Percentiles rank a stretch among this genome's conserved stretches.
phyloP scores from a whole-genome alignment of 1,140 invertebrate genomes.

The Zelostemma sp. region DNA sequence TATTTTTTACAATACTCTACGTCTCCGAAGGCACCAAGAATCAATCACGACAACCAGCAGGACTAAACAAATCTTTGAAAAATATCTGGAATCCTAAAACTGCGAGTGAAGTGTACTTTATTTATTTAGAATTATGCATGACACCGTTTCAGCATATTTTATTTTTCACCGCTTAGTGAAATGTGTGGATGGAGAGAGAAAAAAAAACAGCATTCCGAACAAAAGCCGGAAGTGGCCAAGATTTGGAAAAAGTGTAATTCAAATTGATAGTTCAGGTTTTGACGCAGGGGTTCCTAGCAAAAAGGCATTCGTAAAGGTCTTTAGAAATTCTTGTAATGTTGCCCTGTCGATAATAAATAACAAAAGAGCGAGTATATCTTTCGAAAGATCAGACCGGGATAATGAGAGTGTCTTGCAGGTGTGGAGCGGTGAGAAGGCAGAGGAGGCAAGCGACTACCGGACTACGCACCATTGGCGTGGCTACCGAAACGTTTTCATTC shows the following conservation, averaged over 20 bases:
- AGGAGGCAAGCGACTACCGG: constrained; percentile 57
- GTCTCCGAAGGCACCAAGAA: not conserved
- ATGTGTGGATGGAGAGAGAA: not conserved
- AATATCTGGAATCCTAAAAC: too few species aligned
- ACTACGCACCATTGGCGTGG: constrained; percentile 66
- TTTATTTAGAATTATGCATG: too few species aligned
- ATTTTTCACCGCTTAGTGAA: too few species aligned
- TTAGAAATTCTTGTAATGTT: constrained; percentile 65
- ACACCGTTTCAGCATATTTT: too few species aligned
- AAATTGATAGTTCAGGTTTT: constrained; percentile 13
- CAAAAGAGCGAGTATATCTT: constrained; percentile 64
- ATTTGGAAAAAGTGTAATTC: constrained; percentile 11
- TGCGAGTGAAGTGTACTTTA: too few species aligned
- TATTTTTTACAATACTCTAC: not conserved
- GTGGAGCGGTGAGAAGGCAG: constrained; percentile 58
- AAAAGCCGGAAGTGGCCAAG: constrained; percentile 11
- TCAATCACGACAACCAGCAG: not conserved
- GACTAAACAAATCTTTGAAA: too few species aligned
- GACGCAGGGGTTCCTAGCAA: constrained; percentile 4
- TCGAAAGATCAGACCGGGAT: constrained; percentile 66
- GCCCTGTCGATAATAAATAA: constrained; percentile 65
- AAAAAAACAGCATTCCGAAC: not conserved
- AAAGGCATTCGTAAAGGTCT: constrained; percentile 23
- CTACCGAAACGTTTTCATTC: constrained; percentile 43
- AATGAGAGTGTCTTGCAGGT: constrained; percentile 67